Evolutionary conservation across 2,888 invertebrate species (phyloP).

Genomic region (Calameuta filiformis): DNA sequence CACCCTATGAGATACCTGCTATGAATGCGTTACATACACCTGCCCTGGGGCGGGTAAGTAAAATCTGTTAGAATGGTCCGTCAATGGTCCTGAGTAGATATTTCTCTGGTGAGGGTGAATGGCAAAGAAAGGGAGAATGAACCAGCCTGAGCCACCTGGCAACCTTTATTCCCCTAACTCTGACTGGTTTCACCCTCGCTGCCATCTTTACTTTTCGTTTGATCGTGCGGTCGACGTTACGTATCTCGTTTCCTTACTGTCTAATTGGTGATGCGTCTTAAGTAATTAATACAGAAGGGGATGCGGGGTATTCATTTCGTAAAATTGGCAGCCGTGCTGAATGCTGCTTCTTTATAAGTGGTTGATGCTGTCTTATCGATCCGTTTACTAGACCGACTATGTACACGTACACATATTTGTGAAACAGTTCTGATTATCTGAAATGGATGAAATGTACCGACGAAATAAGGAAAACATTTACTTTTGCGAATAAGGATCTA

Average conservation of each 20-base stretch:
- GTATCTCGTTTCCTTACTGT: not conserved
- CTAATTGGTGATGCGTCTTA: not conserved
- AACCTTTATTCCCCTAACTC: not conserved
- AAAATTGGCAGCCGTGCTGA: not conserved
- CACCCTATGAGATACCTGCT: not conserved
- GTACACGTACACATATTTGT: not conserved
- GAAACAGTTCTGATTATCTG: not conserved
- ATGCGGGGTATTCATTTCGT: not conserved
- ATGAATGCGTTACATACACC: not conserved
- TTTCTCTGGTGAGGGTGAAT: not conserved
- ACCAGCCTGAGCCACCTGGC: not conserved
- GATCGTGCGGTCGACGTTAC: not conserved
- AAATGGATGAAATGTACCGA: not conserved
- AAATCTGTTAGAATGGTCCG: not conserved
- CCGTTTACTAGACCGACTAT: not conserved
- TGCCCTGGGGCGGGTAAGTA: not conserved
- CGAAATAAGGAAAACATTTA: not conserved
- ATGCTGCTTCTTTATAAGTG: not conserved
- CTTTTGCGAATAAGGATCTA: not conserved
- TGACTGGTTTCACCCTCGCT: not conserved
- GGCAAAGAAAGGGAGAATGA: not conserved
- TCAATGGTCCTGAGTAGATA: not conserved
- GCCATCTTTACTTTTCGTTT: not conserved
- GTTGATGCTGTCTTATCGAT: not conserved
- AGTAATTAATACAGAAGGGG: not conserved